Evolutionary conservation across 2,113 vertebrate genomes (phyloP).

Genomic region (Tyrannus savana): DNA sequence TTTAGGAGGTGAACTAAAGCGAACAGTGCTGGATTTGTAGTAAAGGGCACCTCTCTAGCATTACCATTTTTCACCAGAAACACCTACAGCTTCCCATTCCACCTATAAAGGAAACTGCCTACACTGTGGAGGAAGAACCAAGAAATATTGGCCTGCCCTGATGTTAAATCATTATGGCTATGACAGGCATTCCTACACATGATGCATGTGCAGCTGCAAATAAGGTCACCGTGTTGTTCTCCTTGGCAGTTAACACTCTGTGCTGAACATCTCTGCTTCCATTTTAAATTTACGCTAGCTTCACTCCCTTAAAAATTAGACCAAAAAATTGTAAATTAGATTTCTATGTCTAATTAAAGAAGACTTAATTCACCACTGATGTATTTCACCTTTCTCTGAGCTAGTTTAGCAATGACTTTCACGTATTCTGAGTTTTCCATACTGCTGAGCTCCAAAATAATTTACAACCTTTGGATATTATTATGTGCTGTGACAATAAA

Average conservation of each 20-base stretch:
- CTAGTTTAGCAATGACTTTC: conserved; percentile 1
- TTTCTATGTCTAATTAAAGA: conserved; percentile 41
- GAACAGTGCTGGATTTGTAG: conserved; percentile 12
- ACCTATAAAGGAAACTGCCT: conserved; percentile 70
- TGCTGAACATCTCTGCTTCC: conserved; percentile 9
- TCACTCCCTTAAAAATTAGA: conserved; percentile 32
- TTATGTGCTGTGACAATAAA: neutral
- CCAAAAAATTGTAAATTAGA: conserved; percentile 45
- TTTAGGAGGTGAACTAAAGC: neutral
- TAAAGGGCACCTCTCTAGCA: conserved; percentile 55
- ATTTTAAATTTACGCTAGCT: conserved; percentile 33
- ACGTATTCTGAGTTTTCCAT: neutral
- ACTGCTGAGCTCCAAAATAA: neutral
- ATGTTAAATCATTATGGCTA: conserved; percentile 68
- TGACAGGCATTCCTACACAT: conserved; percentile 72
- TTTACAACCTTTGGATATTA: conserved; percentile 7
- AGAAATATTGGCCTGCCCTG: conserved; percentile 70
- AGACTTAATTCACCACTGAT: conserved; percentile 24
- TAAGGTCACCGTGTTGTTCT: conserved; percentile 61
- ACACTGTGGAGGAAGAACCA: conserved; percentile 62
- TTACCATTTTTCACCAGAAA: conserved; percentile 71
- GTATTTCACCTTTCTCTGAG: conserved; percentile 31
- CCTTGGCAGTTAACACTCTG: conserved; percentile 49
- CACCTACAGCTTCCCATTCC: conserved; percentile 57
- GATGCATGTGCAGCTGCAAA: conserved; percentile 70